A percentile compares a stretch with the other conserved stretches of the same genome.
Evolutionary conservation across 1,140 invertebrate species (phyloP).

Genomic region (Lerema accius): DNA sequence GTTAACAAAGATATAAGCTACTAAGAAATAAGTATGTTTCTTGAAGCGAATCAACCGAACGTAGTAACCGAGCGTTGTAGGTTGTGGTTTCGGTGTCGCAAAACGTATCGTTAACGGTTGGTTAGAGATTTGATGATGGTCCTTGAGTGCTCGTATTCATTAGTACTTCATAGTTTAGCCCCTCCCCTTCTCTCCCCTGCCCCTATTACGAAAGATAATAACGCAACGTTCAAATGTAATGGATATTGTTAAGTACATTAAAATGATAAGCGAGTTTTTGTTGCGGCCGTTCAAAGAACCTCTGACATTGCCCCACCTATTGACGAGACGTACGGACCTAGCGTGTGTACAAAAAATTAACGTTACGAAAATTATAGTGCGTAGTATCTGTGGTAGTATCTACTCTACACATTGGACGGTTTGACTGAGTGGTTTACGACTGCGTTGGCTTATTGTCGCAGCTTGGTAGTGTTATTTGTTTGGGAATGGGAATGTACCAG

Average conservation of each 20-base stretch:
- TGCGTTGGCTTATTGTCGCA: too few relatives aligned
- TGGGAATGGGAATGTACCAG: too few relatives aligned
- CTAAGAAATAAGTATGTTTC: too few relatives aligned
- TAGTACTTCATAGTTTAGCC: background rate
- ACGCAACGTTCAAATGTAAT: background rate
- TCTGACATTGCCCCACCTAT: background rate
- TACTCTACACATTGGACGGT: too few relatives aligned
- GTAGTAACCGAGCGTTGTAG: too few relatives aligned
- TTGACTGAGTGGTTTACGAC: too few relatives aligned
- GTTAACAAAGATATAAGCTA: too few relatives aligned
- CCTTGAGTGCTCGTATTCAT: background rate
- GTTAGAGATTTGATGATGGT: background rate
- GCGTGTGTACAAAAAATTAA: background rate
- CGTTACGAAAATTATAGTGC: background rate
- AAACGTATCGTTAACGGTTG: background rate
- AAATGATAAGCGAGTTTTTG: too few relatives aligned
- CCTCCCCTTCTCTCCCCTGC: background rate
- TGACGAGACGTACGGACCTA: background rate
- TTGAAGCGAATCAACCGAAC: too few relatives aligned
- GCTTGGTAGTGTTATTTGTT: too few relatives aligned
- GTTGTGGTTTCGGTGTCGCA: background rate
- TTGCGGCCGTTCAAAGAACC: background rate
- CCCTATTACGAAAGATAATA: background rate
- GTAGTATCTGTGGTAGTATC: too few relatives aligned
- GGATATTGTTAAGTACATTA: background rate